A percentile compares a stretch with the other conserved stretches of the same genome.
These are phyloP conservation scores for Andrena praecox DNA, from an alignment of 2,888 invertebrate species.

Conservation along the genomic window DNA sequence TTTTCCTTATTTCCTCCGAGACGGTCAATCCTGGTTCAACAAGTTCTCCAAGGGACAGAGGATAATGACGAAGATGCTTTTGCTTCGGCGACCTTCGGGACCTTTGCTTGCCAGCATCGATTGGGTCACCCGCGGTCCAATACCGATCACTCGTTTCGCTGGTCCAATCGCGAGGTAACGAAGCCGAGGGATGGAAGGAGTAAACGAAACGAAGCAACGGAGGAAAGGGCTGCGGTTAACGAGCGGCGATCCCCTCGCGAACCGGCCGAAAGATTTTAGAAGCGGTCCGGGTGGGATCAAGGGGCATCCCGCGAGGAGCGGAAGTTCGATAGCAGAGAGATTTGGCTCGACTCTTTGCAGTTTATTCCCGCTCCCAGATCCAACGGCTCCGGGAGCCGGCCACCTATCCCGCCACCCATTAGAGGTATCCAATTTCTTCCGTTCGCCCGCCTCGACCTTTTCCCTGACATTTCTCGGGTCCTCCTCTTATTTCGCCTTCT, in stretches of 20 bases:
- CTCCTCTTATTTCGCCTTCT: constrained; percentile 10
- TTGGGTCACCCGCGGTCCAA: not conserved
- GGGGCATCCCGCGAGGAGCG: constrained; percentile 28
- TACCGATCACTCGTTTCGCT: not conserved
- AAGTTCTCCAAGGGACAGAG: constrained; percentile 10
- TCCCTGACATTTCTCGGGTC: constrained; percentile 27
- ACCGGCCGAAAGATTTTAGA: constrained; percentile 59
- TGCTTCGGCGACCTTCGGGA: not conserved
- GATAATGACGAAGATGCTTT: constrained; percentile 21
- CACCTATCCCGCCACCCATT: constrained; percentile 70
- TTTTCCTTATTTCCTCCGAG: constrained; percentile 35
- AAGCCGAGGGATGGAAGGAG: not conserved
- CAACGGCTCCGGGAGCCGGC: constrained; percentile 36
- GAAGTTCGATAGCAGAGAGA: constrained; percentile 59
- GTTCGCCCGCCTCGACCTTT: constrained; percentile 31
- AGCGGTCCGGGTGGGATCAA: constrained; percentile 57
- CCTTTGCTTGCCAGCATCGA: not conserved
- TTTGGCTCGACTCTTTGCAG: constrained; percentile 55
- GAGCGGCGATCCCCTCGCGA: constrained; percentile 47
- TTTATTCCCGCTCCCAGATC: constrained; percentile 58
- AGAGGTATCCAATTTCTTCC: constrained; percentile 74
- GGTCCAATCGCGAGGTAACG: not conserved
- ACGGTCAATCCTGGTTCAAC: constrained; percentile 30
- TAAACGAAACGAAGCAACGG: constrained; percentile 5
- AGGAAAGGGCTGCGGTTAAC: constrained; percentile 34